Percentiles rank a stretch among this genome's conserved stretches.
These are phyloP conservation scores for Lydus trimaculatus DNA, from an alignment of 2,888 invertebrate genomes.

Conservation along the genomic window DNA sequence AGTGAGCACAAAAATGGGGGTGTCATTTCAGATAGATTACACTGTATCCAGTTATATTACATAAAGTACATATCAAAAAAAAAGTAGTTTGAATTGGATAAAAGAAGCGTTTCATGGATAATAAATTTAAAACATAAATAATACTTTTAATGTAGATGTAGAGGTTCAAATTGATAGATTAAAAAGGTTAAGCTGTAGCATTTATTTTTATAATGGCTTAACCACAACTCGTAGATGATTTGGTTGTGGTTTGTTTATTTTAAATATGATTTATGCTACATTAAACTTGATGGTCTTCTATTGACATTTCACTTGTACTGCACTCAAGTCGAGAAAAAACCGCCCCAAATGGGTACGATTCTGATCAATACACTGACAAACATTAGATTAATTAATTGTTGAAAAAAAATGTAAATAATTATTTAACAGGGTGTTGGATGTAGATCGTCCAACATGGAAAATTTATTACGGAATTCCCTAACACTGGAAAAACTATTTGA, in stretches of 20 bases:
- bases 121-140: slow-evolving; percentile 44
- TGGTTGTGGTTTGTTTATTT: slow-evolving; percentile 43
- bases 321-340: background rate
- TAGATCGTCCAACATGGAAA: background rate
- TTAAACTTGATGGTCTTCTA: slow-evolving; percentile 34
- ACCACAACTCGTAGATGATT: slow-evolving; percentile 40
- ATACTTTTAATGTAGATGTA: slow-evolving; percentile 37
- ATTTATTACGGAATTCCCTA: background rate
- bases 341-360: background rate
- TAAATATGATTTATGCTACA: slow-evolving; percentile 39
- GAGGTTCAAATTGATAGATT: slow-evolving; percentile 47
- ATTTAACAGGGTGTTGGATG: background rate
- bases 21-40: too few species aligned
- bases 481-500: background rate
- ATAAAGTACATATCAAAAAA: background rate
- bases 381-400: too few species aligned
- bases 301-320: slow-evolving; percentile 20
- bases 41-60: background rate
- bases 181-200: slow-evolving; percentile 44
- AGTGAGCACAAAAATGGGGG: too few species aligned
- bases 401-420: background rate
- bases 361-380: background rate
- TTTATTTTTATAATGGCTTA: slow-evolving; percentile 44
- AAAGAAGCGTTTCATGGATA: slow-evolving; percentile 43
- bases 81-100: slow-evolving; percentile 34